Evolutionary conservation across 2,797 vertebrate species (phyloP).

Genomic region (Artibeus lituratus): DNA sequence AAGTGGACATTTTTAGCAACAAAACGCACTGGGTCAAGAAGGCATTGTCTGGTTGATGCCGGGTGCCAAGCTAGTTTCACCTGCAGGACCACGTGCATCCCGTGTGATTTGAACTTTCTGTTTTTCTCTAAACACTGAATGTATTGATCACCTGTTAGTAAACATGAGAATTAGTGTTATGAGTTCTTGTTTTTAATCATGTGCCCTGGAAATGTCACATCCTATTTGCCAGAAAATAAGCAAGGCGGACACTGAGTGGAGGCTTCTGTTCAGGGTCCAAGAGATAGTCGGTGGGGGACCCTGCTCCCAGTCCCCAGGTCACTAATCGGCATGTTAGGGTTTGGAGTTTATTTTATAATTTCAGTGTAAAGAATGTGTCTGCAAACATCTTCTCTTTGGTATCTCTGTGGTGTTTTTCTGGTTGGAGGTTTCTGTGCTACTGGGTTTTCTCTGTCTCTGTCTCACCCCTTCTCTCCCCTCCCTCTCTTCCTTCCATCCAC

Average conservation of each 20-base stretch:
- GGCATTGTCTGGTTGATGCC: not conserved
- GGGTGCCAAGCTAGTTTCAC: not conserved
- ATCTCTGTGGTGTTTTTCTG: not conserved
- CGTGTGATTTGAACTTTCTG: not conserved
- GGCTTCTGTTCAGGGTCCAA: accelerated
- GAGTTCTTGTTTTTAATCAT: not conserved
- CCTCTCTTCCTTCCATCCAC: accelerated
- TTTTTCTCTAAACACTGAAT: not conserved
- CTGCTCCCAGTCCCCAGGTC: not conserved
- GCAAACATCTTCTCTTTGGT: not conserved
- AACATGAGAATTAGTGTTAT: not conserved
- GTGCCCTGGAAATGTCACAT: not conserved
- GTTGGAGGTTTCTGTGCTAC: accelerated
- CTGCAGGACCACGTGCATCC: accelerated
- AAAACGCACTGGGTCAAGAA: not conserved
- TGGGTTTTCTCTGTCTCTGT: accelerated
- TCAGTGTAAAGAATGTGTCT: not conserved
- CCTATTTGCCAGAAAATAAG: not conserved
- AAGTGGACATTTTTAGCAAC: slow-evolving; percentile 28
- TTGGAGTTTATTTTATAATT: not conserved
- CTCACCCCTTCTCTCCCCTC: not conserved
- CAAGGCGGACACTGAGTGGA: accelerated
- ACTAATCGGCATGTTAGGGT: accelerated
- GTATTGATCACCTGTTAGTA: not conserved
- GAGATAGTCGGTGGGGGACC: accelerated